Percentiles rank a stretch among this genome's conserved stretches.
Conservation (phyloP, 1,140 invertebrate species). For the Drosophila carrolli region DNA sequence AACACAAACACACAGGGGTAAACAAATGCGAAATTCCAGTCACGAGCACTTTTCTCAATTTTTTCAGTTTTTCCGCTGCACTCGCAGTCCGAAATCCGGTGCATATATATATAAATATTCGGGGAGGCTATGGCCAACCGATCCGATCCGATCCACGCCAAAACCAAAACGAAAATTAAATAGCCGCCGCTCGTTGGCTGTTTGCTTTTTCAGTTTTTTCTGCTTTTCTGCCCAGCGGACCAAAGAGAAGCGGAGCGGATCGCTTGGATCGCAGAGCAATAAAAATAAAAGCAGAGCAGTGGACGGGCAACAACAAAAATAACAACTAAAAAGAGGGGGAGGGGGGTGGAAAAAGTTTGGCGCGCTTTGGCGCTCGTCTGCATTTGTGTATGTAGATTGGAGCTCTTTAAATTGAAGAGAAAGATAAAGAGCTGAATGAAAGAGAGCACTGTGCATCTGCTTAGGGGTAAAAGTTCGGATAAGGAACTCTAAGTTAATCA, state of each 20-base stretch:
- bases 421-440: constrained; percentile 19
- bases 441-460: constrained; percentile 17
- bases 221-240: constrained; percentile 31
- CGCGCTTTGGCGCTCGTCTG: constrained; percentile 69
- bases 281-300: constrained; percentile 81
- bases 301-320: constrained; percentile 16
- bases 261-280: constrained; percentile 58
- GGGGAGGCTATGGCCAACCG: constrained; percentile 26
- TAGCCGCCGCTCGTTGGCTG: constrained; percentile 51
- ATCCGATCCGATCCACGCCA: constrained; percentile 58
- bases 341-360: constrained; percentile 62
- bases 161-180: constrained; percentile 80
- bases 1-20: constrained; percentile 22
- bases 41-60: constrained; percentile 53
- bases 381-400: constrained; percentile 22
- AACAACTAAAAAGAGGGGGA: constrained; percentile 18
- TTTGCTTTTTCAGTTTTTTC: constrained; percentile 31
- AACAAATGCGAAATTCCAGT: constrained; percentile 53
- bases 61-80: constrained; percentile 15
- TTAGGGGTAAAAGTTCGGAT: not conserved
- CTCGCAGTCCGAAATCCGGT: constrained; percentile 7
- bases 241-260: constrained; percentile 28
- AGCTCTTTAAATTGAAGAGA: constrained; percentile 47
- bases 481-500: too few species aligned
- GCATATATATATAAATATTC: constrained; percentile 3